These are phyloP conservation scores for Monopis laevigella DNA, from an alignment of 2,888 invertebrate species.

Conservation along the genomic window DNA sequence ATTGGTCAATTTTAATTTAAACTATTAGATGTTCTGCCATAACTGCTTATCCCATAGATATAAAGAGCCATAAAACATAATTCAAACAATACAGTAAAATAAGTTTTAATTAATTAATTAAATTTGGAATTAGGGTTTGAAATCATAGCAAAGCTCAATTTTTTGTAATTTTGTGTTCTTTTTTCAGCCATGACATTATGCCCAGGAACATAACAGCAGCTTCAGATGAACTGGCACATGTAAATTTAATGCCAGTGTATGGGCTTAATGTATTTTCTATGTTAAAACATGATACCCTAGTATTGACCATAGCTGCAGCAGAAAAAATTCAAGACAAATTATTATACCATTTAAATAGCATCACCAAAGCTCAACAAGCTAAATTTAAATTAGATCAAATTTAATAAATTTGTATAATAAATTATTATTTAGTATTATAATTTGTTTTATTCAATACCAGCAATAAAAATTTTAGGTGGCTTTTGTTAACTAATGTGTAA, in stretches of 20 bases:
- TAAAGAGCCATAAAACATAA: too few relatives aligned
- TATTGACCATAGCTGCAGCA: slow-evolving; percentile 85
- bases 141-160: too few relatives aligned
- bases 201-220: slow-evolving; percentile 89
- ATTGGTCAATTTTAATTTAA: too few relatives aligned
- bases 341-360: slow-evolving; percentile 73
- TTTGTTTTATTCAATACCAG: too few relatives aligned
- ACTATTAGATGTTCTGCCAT: too few relatives aligned
- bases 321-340: slow-evolving; percentile 85
- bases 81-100: too few relatives aligned
- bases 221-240: slow-evolving; percentile 77
- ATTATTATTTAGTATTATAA: slow-evolving; percentile 7
- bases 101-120: too few relatives aligned
- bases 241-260: slow-evolving; percentile 96
- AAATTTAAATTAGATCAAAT: slow-evolving; percentile 73
- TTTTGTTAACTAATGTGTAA: too few relatives aligned
- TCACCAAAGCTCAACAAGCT: slow-evolving; percentile 46
- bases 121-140: too few relatives aligned
- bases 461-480: too few relatives aligned
- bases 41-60: too few relatives aligned
- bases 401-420: slow-evolving; percentile 25
- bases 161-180: slow-evolving; percentile 21
- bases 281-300: slow-evolving; percentile 94
- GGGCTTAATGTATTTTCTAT: slow-evolving; percentile 96
- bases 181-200: slow-evolving; percentile 82